Evolutionary conservation across 2,113 vertebrate species (phyloP), one percentile per base, ranked within the genome.

Genomic region (Rana temporaria): DNA sequence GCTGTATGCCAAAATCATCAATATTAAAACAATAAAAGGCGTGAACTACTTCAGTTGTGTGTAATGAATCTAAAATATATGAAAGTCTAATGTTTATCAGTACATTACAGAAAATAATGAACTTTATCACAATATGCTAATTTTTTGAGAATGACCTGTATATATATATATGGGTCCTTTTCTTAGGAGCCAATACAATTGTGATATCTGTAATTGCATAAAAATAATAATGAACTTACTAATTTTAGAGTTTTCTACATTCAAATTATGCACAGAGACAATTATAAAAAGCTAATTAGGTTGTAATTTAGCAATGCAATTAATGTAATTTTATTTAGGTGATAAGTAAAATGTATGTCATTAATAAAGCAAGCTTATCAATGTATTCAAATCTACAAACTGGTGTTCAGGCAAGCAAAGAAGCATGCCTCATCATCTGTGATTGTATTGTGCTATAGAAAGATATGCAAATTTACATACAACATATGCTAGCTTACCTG

Each of bases 401-500:
- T 56, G 34, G 12, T 20, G 19, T 74, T 55, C 30, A 6, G 65
- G 24, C 22, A 65, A 52, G 19, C 1, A 60, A 24, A 65, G 3
- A 66, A 56, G 42, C 19, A 55, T 67, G 11, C 48, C 65, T 26
- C 76, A 15, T 66, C 22, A 52, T 79, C 12, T 20, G 4, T 4
- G 19, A 32, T 24, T 65, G 30, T 18, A 11, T 34, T 18, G 53
- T 68, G 64, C n/a, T 8, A 22, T 67, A 12, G 32, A 60, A 68
- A 38, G 64, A 79, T 57, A 59, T 34, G 55, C 19, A 42, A 22
- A 59, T 59, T 32, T 38, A 69, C 52, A 20, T 68, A 32, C 53
- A 79, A 79, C 15, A 59, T 68, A 68, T 60, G 65, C 64, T 79
- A 57, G 66, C 22, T 53, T 79, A 69, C 65, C 77, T 79, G 64